These are phyloP conservation scores for Anguilla megastoma DNA, from an alignment of 2,797 vertebrate genomes.

Conservation along the genomic window DNA sequence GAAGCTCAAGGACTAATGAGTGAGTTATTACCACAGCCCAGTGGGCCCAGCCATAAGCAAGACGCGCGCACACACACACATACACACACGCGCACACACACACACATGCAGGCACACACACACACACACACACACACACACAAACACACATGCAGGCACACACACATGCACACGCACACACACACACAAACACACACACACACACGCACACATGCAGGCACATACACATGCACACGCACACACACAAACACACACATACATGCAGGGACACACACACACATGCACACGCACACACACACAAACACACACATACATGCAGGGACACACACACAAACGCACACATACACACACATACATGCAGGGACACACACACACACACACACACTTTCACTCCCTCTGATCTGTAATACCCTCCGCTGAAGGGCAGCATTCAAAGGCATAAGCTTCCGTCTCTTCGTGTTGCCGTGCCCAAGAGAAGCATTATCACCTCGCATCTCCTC, in stretches of 20 bases:
- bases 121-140: neutral
- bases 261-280: neutral
- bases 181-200: neutral
- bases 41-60: no score
- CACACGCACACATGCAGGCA: neutral
- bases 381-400: neutral
- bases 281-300: slow-evolving; percentile 15
- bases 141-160: neutral
- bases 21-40: no score
- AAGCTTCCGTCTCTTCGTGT: neutral
- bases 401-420: neutral
- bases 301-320: neutral
- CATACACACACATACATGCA: neutral
- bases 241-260: neutral
- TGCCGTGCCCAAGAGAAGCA: neutral
- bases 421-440: neutral
- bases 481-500: neutral
- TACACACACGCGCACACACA: slow-evolving; percentile 18
- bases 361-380: neutral
- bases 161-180: slow-evolving; percentile 4
- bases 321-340: neutral
- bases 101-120: neutral
- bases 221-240: neutral
- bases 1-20: no score
- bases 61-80: neutral